Base-by-base conservation (phyloP, 2,888 invertebrate genomes). In the Chloroclystis v-ata region DNA sequence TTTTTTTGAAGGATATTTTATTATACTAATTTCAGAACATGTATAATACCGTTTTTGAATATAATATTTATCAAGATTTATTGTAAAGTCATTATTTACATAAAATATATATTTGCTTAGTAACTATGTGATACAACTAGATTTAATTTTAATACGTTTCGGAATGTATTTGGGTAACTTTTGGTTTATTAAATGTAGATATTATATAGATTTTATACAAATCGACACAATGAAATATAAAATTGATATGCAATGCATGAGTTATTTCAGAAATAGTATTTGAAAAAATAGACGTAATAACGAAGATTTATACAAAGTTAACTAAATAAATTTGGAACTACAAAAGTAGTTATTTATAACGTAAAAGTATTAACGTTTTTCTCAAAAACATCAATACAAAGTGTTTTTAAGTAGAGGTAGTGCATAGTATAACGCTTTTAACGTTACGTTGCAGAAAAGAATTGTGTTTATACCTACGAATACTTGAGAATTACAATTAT, bases 391-490 rank as follows among this genome's bases (percentile, higher is more conserved):
- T 9, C 42, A 45, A 45, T 49, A 45, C 44, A 41, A 41, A 37
- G 29, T 4, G 37, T 44, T 26, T 37, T 45, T 29, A 24, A 32
- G 9, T 9, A 4, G 10, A 41, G 37, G 40, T 26, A 40, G 43
- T 16, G 40, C 32, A 20, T 4, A 2, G 20, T 20, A 4, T 20
- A 28, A 37, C 13, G 26, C 41, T 42, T 32, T 12, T 28, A 14
- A 35, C 2, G 28, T 14, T 32, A 28, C 14, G 20, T 28, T 12
- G 30, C 32, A 33, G 57, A 42, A 58, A 57, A 63, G 61, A 72
- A 71, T 68, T 57, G 38, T 70, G 64, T 71, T 64, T 52, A 58
- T 13, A 30, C 12, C 3, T 16, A 32, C 2, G 9, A 16, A 16
- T 4, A 32, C 12, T 2, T n/a, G 32, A 10, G 40, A 49, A 49